Conservation (phyloP, 2,888 invertebrate species). For the Hermaeophaga mercurialis region DNA sequence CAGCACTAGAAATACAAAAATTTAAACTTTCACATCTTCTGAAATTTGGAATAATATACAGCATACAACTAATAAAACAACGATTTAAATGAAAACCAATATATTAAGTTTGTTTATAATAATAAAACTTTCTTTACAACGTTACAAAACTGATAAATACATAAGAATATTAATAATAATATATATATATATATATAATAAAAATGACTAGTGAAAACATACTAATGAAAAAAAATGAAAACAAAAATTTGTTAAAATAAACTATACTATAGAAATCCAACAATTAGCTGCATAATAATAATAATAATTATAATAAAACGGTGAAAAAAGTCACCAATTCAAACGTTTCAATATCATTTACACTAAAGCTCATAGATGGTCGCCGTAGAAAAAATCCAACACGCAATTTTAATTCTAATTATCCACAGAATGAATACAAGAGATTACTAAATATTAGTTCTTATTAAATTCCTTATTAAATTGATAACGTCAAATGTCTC, state of each 20-base stretch:
- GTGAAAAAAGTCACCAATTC: slow-evolving; percentile 39
- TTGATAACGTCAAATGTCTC: too few relatives aligned
- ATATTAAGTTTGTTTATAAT: slow-evolving; percentile 50
- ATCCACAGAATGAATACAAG: too few relatives aligned
- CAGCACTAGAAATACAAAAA: too few relatives aligned
- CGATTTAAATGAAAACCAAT: slow-evolving; percentile 50
- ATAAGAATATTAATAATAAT: slow-evolving; percentile 41
- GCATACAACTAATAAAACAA: neutral
- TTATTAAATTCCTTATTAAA: too few relatives aligned
- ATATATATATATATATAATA: slow-evolving; percentile 45
- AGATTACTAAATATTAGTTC: too few relatives aligned
- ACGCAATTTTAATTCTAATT: too few relatives aligned
- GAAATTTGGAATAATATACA: too few relatives aligned
- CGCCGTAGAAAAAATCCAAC: slow-evolving; percentile 23
- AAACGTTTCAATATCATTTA: slow-evolving; percentile 37
- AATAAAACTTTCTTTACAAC: slow-evolving; percentile 56
- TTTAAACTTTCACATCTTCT: too few relatives aligned
- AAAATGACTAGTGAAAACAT: slow-evolving; percentile 57
- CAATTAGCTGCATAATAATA: slow-evolving; percentile 53
- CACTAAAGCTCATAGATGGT: slow-evolving; percentile 31
- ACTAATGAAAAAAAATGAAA: slow-evolving; percentile 37
- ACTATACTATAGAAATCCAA: slow-evolving; percentile 54
- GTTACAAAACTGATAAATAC: slow-evolving; percentile 51
- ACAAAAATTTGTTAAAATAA: slow-evolving; percentile 50
- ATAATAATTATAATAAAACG: too few relatives aligned